Base-by-base conservation (phyloP, 1,140 invertebrate species). In the Magallana gigas region DNA sequence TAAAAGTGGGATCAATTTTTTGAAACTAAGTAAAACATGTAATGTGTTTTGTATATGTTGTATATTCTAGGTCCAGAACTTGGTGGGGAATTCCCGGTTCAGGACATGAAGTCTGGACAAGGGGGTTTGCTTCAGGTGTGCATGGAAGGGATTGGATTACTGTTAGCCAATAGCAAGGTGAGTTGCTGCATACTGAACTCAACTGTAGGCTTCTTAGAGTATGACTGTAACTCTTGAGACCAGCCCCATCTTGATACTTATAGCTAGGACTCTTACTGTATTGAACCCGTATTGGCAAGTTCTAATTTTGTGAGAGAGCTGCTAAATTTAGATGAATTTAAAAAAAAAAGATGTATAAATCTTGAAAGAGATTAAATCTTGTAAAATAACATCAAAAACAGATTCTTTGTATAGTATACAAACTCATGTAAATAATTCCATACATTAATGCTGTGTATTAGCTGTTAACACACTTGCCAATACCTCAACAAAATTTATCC, bases 91-190 rank as follows among this genome's bases (percentile, higher is more conserved):
- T 99, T 99, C 95, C 98, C 99, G 1, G 98, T 99, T 36, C 98
- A 99, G 94, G 99, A 99, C 95, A 97, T 99, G 96, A 97, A 97
- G 92, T 98, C 98, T 3, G 98, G 98, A 48, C 98, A 99, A 95
- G 98, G 99, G 83, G 99, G 99, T 12, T 96, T 99, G 58, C 96
- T 99, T 85, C 98, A 99, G 96, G 98, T 99, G 92, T 99, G 98
- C 96, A 98, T 99, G 96, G 99, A 99, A 95, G 99, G 99, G 91
- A 98, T 99, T 92, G 98, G 98, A 90, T 96, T 99, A 88, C 97
- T 99, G 88, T 99, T 99, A 96, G 98, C 98, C 90, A 98, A 99
- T 94, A 99, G 98, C 97, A 99, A 99, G 98, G 99, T 99, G 97
- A 94, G 94, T 91, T 57, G 64, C 29, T 76, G 68, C 68, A 29